A percentile compares a stretch with the other conserved stretches of the same genome.
Evolutionary conservation across 2,888 invertebrate species (phyloP).

Genomic region (Psococerastis gibbosa): DNA sequence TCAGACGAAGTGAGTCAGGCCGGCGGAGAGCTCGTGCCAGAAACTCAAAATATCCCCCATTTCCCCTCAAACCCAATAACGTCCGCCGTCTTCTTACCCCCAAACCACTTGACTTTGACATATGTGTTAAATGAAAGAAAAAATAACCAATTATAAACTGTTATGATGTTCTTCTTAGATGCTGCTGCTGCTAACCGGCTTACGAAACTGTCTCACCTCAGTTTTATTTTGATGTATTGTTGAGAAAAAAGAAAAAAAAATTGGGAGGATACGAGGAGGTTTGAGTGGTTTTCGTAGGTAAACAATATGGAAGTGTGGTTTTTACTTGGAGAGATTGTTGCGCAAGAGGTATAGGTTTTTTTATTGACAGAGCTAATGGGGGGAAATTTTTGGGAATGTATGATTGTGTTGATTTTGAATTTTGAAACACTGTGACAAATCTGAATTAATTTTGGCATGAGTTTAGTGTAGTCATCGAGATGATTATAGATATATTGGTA

Average conservation of each 20-base stretch:
- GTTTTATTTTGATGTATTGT: constrained; percentile 9
- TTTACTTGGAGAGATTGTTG: no score
- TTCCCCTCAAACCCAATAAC: not conserved
- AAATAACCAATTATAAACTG: constrained; percentile 4
- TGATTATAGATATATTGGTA: no score
- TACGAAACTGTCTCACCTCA: constrained; percentile 10
- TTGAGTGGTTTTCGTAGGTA: no score
- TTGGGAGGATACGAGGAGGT: no score
- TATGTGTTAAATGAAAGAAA: constrained; percentile 6
- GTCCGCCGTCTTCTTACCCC: constrained; percentile 1
- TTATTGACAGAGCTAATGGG: no score
- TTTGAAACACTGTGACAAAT: no score
- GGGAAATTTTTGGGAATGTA: no score
- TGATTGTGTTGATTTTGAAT: no score
- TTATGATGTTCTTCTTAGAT: constrained; percentile 9
- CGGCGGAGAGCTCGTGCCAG: constrained; percentile 1
- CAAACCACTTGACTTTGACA: constrained; percentile 1
- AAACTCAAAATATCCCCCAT: not conserved
- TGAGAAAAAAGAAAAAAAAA: constrained; percentile 3
- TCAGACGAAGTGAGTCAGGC: constrained; percentile 8
- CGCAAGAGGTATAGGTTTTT: no score
- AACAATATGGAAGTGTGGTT: no score
- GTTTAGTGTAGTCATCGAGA: no score
- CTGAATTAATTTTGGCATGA: no score
- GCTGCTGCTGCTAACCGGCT: not conserved